phyloP scores from a whole-genome alignment of 2,113 vertebrate species.

The Vulpes vulpes region DNA sequence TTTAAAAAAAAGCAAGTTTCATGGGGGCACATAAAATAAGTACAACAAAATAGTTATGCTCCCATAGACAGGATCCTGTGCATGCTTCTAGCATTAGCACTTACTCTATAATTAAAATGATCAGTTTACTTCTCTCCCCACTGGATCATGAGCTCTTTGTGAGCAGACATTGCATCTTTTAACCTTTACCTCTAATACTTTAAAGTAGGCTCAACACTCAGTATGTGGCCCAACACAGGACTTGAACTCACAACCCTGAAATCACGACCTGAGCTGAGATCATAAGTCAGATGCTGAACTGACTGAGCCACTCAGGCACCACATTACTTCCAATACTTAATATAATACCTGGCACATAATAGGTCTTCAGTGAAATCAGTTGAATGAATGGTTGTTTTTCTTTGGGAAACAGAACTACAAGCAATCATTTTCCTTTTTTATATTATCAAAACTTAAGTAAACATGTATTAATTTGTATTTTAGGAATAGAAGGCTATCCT shows the following conservation, averaged over 20 bases:
- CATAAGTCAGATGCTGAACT: neutral
- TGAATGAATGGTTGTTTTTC: constrained; percentile 58
- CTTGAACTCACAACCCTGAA: neutral
- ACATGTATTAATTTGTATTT: constrained; percentile 31
- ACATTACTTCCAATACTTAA: neutral
- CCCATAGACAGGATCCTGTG: neutral
- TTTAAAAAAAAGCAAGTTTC: neutral
- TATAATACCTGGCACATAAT: neutral
- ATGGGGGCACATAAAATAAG: neutral
- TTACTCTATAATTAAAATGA: neutral
- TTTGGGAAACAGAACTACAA: constrained; percentile 42
- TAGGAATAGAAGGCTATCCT: constrained; percentile 9
- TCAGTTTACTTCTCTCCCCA: neutral
- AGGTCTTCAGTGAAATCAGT: constrained; percentile 10
- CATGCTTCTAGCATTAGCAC: neutral
- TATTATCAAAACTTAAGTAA: neutral
- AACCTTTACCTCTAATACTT: constrained; percentile 9
- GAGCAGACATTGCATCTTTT: neutral
- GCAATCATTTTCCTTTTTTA: constrained; percentile 33
- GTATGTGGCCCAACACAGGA: neutral
- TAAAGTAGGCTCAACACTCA: neutral
- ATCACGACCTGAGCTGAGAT: neutral
- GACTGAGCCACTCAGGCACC: neutral
- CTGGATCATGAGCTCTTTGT: neutral
- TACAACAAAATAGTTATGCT: neutral